phyloP scores from a whole-genome alignment of 2,888 invertebrate genomes.

The Ferdinandea cuprea region DNA sequence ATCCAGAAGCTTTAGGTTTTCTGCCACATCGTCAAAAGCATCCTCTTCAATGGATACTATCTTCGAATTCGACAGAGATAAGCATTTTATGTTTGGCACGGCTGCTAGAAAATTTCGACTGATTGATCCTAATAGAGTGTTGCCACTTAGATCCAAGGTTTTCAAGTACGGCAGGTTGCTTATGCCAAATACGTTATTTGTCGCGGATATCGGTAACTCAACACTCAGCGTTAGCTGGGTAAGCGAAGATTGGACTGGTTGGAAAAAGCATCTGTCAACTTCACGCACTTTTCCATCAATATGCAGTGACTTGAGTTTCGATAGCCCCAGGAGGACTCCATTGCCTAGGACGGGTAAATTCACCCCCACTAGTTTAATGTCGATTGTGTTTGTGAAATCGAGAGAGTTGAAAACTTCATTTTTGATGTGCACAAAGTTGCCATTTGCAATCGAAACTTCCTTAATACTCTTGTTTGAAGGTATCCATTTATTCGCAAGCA shows the following conservation, averaged over 20 bases:
- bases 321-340: slow-evolving; percentile 78
- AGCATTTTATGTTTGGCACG: slow-evolving; percentile 77
- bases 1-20: slow-evolving; percentile 76
- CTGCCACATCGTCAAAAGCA: slow-evolving; percentile 77
- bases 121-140: slow-evolving; percentile 77
- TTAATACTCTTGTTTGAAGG: slow-evolving; percentile 65
- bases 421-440: slow-evolving; percentile 74
- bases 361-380: slow-evolving; percentile 74
- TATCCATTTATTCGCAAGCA: slow-evolving; percentile 75
- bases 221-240: slow-evolving; percentile 76
- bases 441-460: slow-evolving; percentile 75
- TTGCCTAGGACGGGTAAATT: slow-evolving; percentile 75
- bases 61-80: slow-evolving; percentile 76
- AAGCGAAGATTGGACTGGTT: slow-evolving; percentile 79
- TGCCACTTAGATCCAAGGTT: slow-evolving; percentile 78
- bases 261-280: slow-evolving; percentile 78
- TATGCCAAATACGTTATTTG: slow-evolving; percentile 77
- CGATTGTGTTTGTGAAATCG: slow-evolving; percentile 77
- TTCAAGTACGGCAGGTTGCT: slow-evolving; percentile 75
- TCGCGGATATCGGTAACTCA: slow-evolving; percentile 72
- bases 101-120: slow-evolving; percentile 75
- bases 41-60: slow-evolving; percentile 77
- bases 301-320: slow-evolving; percentile 76
- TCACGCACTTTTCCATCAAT: slow-evolving; percentile 75
- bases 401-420: slow-evolving; percentile 78